These are phyloP conservation scores for Nomada hirtipes DNA, from an alignment of 2,888 invertebrate genomes.

Conservation along the genomic window DNA sequence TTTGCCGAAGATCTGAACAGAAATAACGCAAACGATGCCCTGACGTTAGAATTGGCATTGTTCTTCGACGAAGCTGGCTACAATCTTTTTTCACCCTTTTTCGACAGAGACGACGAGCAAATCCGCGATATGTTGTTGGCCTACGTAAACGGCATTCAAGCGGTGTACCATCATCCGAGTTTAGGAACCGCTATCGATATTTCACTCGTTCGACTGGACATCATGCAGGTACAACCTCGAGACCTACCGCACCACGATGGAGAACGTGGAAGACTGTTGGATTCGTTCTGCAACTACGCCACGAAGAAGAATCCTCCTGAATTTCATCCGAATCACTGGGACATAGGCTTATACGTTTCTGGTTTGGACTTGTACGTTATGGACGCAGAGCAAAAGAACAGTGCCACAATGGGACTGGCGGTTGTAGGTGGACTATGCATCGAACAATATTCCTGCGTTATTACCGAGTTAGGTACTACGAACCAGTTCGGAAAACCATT, in stretches of 20 bases:
- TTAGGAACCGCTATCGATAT: slow-evolving; percentile 88
- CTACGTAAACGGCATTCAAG: slow-evolving; percentile 92
- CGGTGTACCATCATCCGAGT: slow-evolving; percentile 91
- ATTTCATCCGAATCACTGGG: slow-evolving; percentile 91
- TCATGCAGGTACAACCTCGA: slow-evolving; percentile 88
- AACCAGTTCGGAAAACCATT: slow-evolving; percentile 91
- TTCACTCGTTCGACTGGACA: slow-evolving; percentile 89
- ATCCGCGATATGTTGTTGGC: slow-evolving; percentile 91
- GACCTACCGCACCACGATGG: slow-evolving; percentile 88
- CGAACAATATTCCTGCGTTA: slow-evolving; percentile 90
- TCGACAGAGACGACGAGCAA: slow-evolving; percentile 88
- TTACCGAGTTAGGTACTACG: slow-evolving; percentile 91
- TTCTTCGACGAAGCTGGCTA: slow-evolving; percentile 92
- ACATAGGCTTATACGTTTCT: slow-evolving; percentile 91
- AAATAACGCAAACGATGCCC: slow-evolving; percentile 70
- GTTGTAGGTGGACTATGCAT: slow-evolving; percentile 92
- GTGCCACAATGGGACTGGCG: slow-evolving; percentile 93
- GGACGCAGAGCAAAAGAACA: slow-evolving; percentile 88
- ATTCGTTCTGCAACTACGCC: slow-evolving; percentile 91
- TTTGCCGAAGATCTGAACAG: slow-evolving; percentile 37
- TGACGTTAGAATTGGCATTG: slow-evolving; percentile 90
- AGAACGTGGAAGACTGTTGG: slow-evolving; percentile 89
- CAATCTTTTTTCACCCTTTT: slow-evolving; percentile 89
- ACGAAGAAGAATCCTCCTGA: slow-evolving; percentile 89
- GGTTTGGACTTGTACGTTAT: slow-evolving; percentile 91